A percentile compares a stretch with the other conserved stretches of the same genome.
phyloP scores from a whole-genome alignment of 64 coral and sea anemone genomes.

The Pocillopora verrucosa region DNA sequence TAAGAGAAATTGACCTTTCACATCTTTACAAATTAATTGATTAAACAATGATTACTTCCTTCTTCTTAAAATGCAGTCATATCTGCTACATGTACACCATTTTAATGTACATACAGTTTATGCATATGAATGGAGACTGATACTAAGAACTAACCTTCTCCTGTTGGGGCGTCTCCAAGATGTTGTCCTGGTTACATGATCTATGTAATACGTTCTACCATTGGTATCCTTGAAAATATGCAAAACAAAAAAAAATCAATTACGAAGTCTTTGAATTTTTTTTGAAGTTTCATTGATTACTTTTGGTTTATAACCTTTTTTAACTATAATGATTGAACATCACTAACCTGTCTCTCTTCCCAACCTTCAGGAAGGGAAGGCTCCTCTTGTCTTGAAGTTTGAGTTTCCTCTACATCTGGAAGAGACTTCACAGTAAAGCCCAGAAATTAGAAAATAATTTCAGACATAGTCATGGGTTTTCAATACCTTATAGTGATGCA shows the following conservation, averaged over 20 bases:
- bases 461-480: too few species aligned
- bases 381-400: background rate
- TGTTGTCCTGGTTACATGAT: conserved; percentile 88
- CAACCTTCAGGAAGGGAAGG: conserved; percentile 71
- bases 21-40: too few species aligned
- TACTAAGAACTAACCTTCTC: conserved; percentile 37
- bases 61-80: too few species aligned
- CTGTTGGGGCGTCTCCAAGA: conserved; percentile 76
- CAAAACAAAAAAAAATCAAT: background rate
- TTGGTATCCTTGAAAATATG: conserved; percentile 82
- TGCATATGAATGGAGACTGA: too few species aligned
- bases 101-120: too few species aligned
- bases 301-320: background rate
- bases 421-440: conserved; percentile 25
- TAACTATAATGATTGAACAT: background rate
- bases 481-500: too few species aligned
- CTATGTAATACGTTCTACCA: conserved; percentile 90
- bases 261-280: too few species aligned
- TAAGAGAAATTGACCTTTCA: too few species aligned
- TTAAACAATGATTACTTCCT: too few species aligned
- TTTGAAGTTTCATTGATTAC: background rate
- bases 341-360: conserved; percentile 88
- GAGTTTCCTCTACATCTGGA: conserved; percentile 84
- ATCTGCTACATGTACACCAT: too few species aligned
- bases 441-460: background rate